Base-by-base conservation (phyloP, 2,797 vertebrate species). In the Serranus cabrilla region DNA sequence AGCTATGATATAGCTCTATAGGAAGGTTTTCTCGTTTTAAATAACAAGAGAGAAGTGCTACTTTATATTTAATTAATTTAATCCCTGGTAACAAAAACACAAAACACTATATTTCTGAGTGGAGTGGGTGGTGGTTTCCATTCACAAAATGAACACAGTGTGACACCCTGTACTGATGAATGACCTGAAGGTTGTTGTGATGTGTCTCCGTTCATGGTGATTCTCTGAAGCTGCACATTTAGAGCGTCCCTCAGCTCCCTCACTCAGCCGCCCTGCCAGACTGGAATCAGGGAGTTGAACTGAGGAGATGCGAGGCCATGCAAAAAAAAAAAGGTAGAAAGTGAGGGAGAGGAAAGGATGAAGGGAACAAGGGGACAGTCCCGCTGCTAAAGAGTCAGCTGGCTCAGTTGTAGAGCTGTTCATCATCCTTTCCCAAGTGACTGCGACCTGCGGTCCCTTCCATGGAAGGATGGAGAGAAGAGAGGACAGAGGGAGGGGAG, bases 351-450 rank as follows among this genome's bases (percentile, higher is more conserved):
- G 63, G 59, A 61, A 60, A 66, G 31, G 55, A 83, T 58, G 73
- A 77, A 86, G 67, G 77, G 60, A 94, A 92, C 82, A 82, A 88
- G 76, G 82, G 71, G 85, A 88, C 78, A 61, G 68, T 77, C 78
- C 54, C 78, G 90, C 91, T 87, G 93, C 91, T 94, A 94, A 92
- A 92, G 93, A 93, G 94, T 93, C 90, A 91, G 84, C 87, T 90
- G 90, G 87, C 90, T 94, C 92, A 81, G 84, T 92, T 92, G 89
- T 92, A 88, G 83, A 89, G 93, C 85, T 78, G 90, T 93, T 90
- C 90, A 92, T 92, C 88, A 90, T 93, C 80, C 83, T 78, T 18
- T 94, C 94, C 92, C 95, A 18, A 0, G 87, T 63, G 94, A 87
- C 80, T 73, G 34, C 55, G 74, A 90, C 82, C 14, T 80, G 78